Percentiles rank a stretch among this genome's conserved stretches.
phyloP scores from a whole-genome alignment of 2,113 vertebrate species.

The Scopus umbretta region DNA sequence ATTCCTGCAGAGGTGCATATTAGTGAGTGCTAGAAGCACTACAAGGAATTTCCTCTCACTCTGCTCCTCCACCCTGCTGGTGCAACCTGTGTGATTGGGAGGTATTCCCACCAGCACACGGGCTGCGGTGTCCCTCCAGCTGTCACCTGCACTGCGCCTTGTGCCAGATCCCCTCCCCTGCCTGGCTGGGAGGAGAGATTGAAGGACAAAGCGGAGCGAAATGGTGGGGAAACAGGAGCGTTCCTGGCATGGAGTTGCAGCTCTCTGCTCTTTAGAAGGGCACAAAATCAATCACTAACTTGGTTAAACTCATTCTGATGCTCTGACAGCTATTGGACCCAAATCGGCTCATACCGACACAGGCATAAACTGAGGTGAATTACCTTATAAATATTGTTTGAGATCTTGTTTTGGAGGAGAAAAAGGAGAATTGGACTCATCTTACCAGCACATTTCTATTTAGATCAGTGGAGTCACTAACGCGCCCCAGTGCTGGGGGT shows the following conservation, averaged over 20 bases:
- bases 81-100: not conserved
- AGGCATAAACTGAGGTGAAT: not conserved
- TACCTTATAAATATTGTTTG: not conserved
- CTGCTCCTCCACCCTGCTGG: not conserved
- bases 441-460: not conserved
- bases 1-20: not conserved
- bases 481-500: too few relatives aligned
- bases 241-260: not conserved
- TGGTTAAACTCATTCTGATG: not conserved
- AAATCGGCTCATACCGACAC: not conserved
- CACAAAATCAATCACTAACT: not conserved
- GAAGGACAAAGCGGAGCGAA: not conserved
- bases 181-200: not conserved
- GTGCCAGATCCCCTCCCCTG: not conserved
- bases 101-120: not conserved
- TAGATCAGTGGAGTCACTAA: not conserved
- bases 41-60: not conserved
- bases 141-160: not conserved
- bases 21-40: not conserved
- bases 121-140: not conserved
- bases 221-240: not conserved
- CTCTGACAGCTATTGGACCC: not conserved
- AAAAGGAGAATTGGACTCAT: not conserved
- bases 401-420: not conserved
- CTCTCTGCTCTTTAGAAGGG: not conserved